Conservation (phyloP, 92 coral and sea anemone species). For the Pocillopora grandis region DNA sequence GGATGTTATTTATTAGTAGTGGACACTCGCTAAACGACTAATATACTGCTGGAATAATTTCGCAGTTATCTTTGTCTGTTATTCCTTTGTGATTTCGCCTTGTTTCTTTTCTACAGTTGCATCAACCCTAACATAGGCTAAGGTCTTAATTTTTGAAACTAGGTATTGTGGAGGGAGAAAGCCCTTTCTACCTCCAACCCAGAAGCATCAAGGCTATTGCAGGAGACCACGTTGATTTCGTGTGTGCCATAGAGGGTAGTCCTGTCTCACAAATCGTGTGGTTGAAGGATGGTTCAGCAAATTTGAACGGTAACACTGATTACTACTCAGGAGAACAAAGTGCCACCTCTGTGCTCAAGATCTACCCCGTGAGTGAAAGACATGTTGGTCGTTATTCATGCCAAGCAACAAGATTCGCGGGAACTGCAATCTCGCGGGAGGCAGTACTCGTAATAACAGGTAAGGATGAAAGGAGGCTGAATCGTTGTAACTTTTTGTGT, state of each 20-base stretch:
- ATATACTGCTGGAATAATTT: too few relatives aligned
- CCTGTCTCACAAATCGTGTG: conserved; percentile 42
- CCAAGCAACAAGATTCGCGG: conserved; percentile 21
- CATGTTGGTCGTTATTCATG: conserved; percentile 25
- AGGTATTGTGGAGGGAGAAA: not conserved
- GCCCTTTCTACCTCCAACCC: not conserved
- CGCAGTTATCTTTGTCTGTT: too few relatives aligned
- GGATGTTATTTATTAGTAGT: too few relatives aligned
- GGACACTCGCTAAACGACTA: too few relatives aligned
- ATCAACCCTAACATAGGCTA: too few relatives aligned
- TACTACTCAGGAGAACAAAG: not conserved
- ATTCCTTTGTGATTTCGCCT: too few relatives aligned
- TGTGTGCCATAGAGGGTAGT: conserved; percentile 27
- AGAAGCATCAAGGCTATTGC: not conserved
- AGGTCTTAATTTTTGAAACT: too few relatives aligned
- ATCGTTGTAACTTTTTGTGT: not conserved
- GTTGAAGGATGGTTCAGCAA: conserved; percentile 26
- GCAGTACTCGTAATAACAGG: conserved; percentile 28
- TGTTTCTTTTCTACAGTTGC: too few relatives aligned
- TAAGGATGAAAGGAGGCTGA: not conserved
- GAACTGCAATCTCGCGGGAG: not conserved
- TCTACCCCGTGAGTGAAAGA: not conserved
- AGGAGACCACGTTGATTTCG: conserved; percentile 22
- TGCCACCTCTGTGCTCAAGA: conserved; percentile 27
- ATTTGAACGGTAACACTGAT: not conserved